Conservation (phyloP, 53 echinoderm and acorn worm species). For the Echinometra lucunter region DNA sequence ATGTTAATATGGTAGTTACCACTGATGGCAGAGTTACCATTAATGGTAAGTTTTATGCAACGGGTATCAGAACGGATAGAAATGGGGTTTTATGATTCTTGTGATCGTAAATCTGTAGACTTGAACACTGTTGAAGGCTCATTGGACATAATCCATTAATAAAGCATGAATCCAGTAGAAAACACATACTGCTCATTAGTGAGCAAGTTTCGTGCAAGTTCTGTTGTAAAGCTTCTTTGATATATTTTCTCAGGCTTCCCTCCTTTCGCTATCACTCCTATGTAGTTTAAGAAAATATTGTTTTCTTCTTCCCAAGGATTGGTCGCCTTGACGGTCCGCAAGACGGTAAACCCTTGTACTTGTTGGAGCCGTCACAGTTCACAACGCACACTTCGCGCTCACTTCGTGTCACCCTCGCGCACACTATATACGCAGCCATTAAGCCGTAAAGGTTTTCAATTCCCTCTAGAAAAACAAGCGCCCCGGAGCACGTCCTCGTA, state of each 20-base stretch:
- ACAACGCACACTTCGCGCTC: background rate
- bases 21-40: no score
- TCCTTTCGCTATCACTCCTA: background rate
- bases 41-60: no score
- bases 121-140: no score
- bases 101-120: no score
- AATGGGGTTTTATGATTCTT: background rate
- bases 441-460: slow-evolving; percentile 11
- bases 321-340: background rate
- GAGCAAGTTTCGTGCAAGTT: background rate
- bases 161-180: no score
- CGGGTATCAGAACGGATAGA: background rate
- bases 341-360: background rate
- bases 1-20: no score
- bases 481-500: background rate
- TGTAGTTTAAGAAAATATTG: background rate
- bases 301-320: background rate
- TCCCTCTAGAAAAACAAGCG: background rate
- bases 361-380: background rate
- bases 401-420: background rate
- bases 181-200: background rate
- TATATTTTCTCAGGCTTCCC: background rate
- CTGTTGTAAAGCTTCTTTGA: background rate
- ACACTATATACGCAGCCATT: background rate
- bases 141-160: no score